Conservation (phyloP, 1,140 invertebrate species). For the Cherax quadricarinatus region DNA sequence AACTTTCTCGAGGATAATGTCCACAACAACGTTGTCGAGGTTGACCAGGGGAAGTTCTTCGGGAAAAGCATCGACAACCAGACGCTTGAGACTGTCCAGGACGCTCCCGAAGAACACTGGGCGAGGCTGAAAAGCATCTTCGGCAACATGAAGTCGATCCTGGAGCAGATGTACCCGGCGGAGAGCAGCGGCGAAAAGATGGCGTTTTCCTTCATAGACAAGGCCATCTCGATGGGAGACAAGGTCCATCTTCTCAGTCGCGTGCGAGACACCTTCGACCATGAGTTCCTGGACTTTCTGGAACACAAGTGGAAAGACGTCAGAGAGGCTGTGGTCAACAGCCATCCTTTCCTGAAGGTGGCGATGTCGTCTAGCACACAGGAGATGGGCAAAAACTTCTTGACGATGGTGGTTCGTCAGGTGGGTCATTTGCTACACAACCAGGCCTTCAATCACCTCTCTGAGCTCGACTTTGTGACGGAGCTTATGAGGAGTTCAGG, state of each 20-base stretch:
- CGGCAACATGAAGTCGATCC: conserved; percentile 61
- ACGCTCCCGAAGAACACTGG: conserved; percentile 44
- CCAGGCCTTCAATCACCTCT: conserved; percentile 54
- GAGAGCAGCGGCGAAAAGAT: conserved; percentile 12
- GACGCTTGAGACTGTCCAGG: not conserved
- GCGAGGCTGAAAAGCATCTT: conserved; percentile 50
- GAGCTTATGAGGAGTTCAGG: conserved; percentile 57
- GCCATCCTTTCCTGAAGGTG: conserved; percentile 27
- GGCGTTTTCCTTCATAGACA: conserved; percentile 25
- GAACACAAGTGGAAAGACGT: conserved; percentile 42
- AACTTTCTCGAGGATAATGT: not conserved
- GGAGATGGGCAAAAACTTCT: conserved; percentile 5
- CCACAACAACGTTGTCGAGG: not conserved
- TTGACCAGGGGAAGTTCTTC: not conserved
- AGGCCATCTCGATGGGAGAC: conserved; percentile 42
- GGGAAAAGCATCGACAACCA: not conserved
- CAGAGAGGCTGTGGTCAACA: conserved; percentile 22
- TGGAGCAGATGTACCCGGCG: conserved; percentile 57
- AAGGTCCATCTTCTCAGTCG: conserved; percentile 18
- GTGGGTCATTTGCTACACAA: conserved; percentile 27
- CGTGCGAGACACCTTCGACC: conserved; percentile 34
- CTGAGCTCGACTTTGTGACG: conserved; percentile 52
- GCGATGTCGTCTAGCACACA: conserved; percentile 13
- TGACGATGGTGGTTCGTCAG: conserved; percentile 21
- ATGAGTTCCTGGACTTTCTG: conserved; percentile 30